Base-by-base conservation (phyloP, 2,888 invertebrate genomes). In the Stenolophus ochropezus region DNA sequence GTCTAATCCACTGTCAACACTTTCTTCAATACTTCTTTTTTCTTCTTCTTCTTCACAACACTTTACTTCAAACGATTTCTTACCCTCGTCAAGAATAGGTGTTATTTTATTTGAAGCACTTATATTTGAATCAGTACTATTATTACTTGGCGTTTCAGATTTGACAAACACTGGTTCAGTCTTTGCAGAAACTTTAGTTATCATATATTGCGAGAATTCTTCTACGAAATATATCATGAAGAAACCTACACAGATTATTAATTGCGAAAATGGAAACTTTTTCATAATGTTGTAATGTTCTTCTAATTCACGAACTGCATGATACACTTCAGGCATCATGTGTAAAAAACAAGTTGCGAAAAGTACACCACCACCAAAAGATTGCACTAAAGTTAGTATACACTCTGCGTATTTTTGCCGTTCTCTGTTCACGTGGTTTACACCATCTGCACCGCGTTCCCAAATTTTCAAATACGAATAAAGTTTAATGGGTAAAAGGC, bases 261-360 rank as follows among this genome's bases (percentile, higher is more conserved):
- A 85, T 85, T 92, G 92, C 0, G 91, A 90, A 56, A 90, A 87
- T 0, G 91, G 91, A 83, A 89, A 89, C 4, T 87, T 85, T 0
- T 85, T 86, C 49, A 83, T 83, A 2, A 88, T 76, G 42, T 86
- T 85, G 8, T 86, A 87, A 61, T 85, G 84, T 65, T 85, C 84
- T 81, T 87, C 88, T n/a, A 89, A 83, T 27, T 86, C 85, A 56
- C 89, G 87, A 80, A 91, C 87, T 5, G 89, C 88, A 69, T 89
- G 88, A 79, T 90, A 88, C 1, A 91, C 91, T 86, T 91, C 91
- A 0, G 91, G 91, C 85, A 92, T 90, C 90, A 92, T 90, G 85
- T 92, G 92, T n/a, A 91, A 87, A 84, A 92, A 91, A 82, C 91
- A 91, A 1, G 92, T 92, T 27, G 91, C 91, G 78, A 92, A 89